Base-by-base conservation (phyloP, 2,797 vertebrate genomes). In the Balearica regulorum region DNA sequence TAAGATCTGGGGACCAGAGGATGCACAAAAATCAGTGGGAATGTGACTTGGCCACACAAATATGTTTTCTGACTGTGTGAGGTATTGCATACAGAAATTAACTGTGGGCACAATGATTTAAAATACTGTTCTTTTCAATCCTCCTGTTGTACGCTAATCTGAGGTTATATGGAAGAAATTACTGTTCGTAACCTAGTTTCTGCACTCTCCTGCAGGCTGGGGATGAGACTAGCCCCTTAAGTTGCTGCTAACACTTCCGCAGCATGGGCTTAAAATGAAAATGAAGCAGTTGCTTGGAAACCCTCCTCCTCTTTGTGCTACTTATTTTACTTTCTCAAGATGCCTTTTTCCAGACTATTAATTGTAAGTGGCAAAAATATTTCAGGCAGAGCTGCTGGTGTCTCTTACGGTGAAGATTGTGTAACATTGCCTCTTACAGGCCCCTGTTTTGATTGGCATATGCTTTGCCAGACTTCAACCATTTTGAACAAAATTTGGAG, bases 211-310 rank as follows among this genome's bases (percentile, higher is more conserved):
- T 91, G 54, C 78, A 87, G 87, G 55, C 92, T 83, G 70, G 82
- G 65, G 70, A 75, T 94, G 80, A 94, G 82, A 79, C 66, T 77
- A 81, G 21, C 80, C 89, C 79, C 87, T 94, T 54, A 92, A 92
- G 66, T 88, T 95, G 87, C 84, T 92, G 89, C 61, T 96, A 92
- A 94, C 43, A 28, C 71, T 97, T 85, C 57, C 89, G 81, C 72
- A 93, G 64, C 88, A 83, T 71, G 75, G 92, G 39, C 82, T 95
- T 58, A 92, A 95, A 93, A 91, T 89, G 61, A 96, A 95, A 92
- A 95, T 35, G 83, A 93, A 95, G 79, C 69, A 76, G 93, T 97
- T 97, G 95, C 96, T 92, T 96, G 93, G 97, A 97, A 97, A 97
- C 94, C 89, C 93, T 94, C 95, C 92, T 96, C 84, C 55, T 96